Percentiles rank a stretch among this genome's conserved stretches.
Evolutionary conservation across 2,797 vertebrate genomes (phyloP).

Genomic region (Periparus ater): DNA sequence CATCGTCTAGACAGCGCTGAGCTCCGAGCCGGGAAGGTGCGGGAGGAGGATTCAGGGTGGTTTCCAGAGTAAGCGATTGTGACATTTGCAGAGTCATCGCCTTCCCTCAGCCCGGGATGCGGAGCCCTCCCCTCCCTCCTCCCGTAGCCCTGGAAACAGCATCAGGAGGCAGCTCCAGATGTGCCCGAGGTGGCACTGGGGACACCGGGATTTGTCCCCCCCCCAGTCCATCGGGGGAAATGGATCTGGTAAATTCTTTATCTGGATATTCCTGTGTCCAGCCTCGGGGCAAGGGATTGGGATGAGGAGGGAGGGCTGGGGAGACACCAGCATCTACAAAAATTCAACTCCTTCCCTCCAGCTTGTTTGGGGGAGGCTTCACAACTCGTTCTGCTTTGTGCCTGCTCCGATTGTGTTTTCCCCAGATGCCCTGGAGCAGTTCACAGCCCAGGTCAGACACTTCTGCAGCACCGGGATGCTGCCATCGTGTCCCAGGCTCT

Average conservation of each 20-base stretch:
- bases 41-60: background rate
- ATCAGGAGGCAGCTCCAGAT: background rate
- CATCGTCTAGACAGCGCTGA: background rate
- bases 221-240: background rate
- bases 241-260: background rate
- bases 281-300: background rate
- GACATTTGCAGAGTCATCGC: conserved; percentile 25
- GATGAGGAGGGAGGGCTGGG: background rate
- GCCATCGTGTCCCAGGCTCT: accelerated
- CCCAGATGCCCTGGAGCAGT: accelerated
- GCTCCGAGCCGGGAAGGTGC: background rate
- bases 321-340: background rate
- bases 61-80: background rate
- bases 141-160: conserved; percentile 2
- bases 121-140: background rate
- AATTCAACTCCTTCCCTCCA: background rate
- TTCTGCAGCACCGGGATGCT: background rate
- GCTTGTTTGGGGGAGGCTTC: background rate
- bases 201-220: too few relatives aligned
- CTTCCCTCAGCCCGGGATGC: background rate
- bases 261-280: background rate
- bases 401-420: accelerated
- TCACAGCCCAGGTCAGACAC: background rate
- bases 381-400: background rate
- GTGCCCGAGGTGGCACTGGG: background rate